Conservation (phyloP, 1,140 invertebrate genomes). For the Sitodiplosis mosellana region DNA sequence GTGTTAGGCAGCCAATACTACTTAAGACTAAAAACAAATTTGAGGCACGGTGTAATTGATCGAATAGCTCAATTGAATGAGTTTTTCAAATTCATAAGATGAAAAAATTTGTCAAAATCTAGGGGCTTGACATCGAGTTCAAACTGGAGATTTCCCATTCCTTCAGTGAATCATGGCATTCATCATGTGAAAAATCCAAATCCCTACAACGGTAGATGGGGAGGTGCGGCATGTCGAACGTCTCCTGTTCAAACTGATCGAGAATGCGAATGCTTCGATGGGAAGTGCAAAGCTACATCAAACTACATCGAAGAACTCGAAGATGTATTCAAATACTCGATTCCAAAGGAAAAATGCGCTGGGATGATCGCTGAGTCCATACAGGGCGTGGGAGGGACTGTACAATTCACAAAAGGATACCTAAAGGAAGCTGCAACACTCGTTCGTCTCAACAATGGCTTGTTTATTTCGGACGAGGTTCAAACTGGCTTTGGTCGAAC, state of each 20-base stretch:
- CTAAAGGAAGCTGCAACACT: conserved; percentile 65
- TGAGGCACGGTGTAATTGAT: too few relatives aligned
- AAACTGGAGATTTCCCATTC: conserved; percentile 58
- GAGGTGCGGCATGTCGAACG: conserved; percentile 71
- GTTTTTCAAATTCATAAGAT: too few relatives aligned
- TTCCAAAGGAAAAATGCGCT: conserved; percentile 55
- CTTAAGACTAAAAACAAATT: too few relatives aligned
- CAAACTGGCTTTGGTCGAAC: conserved; percentile 92
- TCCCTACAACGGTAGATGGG: conserved; percentile 75
- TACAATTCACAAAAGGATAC: conserved; percentile 83
- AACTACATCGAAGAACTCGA: conserved; percentile 70
- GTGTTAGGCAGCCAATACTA: too few relatives aligned
- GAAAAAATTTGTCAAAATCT: too few relatives aligned
- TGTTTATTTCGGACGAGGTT: conserved; percentile 87
- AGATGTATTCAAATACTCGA: conserved; percentile 53
- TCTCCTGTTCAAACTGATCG: conserved; percentile 58
- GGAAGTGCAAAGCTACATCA: conserved; percentile 49
- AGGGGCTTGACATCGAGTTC: conserved; percentile 64
- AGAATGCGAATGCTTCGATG: conserved; percentile 41
- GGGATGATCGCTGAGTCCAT: conserved; percentile 89
- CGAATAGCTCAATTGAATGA: too few relatives aligned
- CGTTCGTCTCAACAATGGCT: conserved; percentile 58
- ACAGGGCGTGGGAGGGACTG: conserved; percentile 61
- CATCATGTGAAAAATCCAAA: conserved; percentile 86
- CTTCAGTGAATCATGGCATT: conserved; percentile 51